Evolutionary conservation across 2,113 vertebrate species (phyloP), one percentile per base, ranked within the genome.

Genomic region (Xiphias gladius): DNA sequence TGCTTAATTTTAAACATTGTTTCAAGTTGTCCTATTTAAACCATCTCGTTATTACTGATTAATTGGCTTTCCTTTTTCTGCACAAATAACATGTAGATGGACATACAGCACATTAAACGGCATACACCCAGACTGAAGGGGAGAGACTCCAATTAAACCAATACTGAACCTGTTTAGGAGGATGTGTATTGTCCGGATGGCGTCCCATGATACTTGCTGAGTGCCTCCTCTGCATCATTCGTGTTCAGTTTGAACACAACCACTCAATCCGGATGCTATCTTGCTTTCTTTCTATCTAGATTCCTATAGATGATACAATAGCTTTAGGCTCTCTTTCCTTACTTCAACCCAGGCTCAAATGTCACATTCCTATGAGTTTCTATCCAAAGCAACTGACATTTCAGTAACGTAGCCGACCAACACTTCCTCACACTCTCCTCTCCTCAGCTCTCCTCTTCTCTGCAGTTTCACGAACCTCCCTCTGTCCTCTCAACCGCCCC

Each of bases 1-100:
- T 59, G 88, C 93, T 88, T 91, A 87, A 89, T 91, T n/a, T 93
- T 93, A 93, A 91, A 91, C 86, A 75, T 85, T 58, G 86, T 88
- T 90, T 86, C 89, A 80, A 91, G 84, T 91, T 88, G 90, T 90
- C 89, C 91, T 85, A 92, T 77, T 91, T 92, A 88, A 91, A 92
- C 75, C 72, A 61, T 68, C 79, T 85, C 90, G 77, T 88, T 83
- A 85, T 79, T 73, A 52, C 89, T 88, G 82, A 86, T 85, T 82
- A 88, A 91, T 89, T 83, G 67, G 72, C 52, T 86, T 57, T 69
- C 48, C 32, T 63, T 66, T 68, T 54, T 70, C 28, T 62, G 58
- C 70, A 57, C 73, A 64, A 64, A 61, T 75, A 30, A 12, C 50
- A 76, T 11, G 54, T 28, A 70, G 43, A 72, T 22, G 32, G 24